phyloP scores from a whole-genome alignment of 2,888 invertebrate species.

The Hemaris fuciformis region DNA sequence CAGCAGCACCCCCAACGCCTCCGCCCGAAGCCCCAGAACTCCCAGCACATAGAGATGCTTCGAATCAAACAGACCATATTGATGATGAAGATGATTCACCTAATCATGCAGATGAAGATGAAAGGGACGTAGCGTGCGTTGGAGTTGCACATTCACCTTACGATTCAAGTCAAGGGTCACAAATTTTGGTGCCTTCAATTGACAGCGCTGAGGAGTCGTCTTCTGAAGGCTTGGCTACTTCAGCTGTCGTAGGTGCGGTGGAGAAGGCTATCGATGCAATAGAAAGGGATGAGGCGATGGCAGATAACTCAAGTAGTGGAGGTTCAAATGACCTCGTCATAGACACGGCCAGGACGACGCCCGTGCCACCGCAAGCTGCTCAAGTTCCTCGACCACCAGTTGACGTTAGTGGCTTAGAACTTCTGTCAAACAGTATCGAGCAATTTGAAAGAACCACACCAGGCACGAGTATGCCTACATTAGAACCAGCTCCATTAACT shows the following conservation, averaged over 20 bases:
- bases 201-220: conserved; percentile 72
- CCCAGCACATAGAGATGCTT: conserved; percentile 88
- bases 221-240: conserved; percentile 55
- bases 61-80: conserved; percentile 91
- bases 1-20: conserved; percentile 80
- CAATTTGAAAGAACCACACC: conserved; percentile 84
- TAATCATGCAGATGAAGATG: conserved; percentile 71
- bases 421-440: conserved; percentile 92
- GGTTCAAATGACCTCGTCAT: conserved; percentile 73
- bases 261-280: conserved; percentile 72
- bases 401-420: conserved; percentile 90
- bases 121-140: conserved; percentile 69
- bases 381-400: conserved; percentile 62
- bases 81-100: conserved; percentile 85
- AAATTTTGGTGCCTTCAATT: conserved; percentile 45
- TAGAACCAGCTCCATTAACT: conserved; percentile 59
- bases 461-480: conserved; percentile 54
- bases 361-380: conserved; percentile 37
- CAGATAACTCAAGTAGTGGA: conserved; percentile 67
- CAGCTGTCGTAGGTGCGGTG: conserved; percentile 58
- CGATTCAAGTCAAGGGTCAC: conserved; percentile 43
- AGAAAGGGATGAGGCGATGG: conserved; percentile 64
- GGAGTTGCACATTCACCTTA: conserved; percentile 75
- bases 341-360: conserved; percentile 64
- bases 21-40: conserved; percentile 79